phyloP scores from a whole-genome alignment of 1,140 invertebrate genomes.

The Calosoma granatense region DNA sequence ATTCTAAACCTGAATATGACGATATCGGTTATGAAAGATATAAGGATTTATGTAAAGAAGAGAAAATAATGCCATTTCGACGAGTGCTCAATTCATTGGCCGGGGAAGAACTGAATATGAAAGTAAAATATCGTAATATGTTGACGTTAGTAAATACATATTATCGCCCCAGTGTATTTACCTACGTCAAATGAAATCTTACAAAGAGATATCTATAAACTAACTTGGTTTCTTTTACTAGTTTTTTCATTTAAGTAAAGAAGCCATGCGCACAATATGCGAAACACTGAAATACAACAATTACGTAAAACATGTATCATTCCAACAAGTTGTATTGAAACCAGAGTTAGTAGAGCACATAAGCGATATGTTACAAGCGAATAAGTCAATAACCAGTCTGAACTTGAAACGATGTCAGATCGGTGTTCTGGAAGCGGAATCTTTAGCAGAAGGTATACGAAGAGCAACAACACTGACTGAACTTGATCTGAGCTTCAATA shows the following conservation, averaged over 20 bases:
- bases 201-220: not conserved
- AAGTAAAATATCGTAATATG: constrained; percentile 18
- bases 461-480: constrained; percentile 26
- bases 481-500: constrained; percentile 35
- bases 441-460: constrained; percentile 27
- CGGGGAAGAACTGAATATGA: constrained; percentile 33
- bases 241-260: constrained; percentile 37
- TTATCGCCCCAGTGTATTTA: no score
- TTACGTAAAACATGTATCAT: constrained; percentile 30
- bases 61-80: constrained; percentile 33
- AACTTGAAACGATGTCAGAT: constrained; percentile 37
- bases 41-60: constrained; percentile 33
- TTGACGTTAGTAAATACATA: not conserved
- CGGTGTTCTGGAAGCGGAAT: constrained; percentile 28
- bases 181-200: not conserved
- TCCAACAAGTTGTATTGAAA: constrained; percentile 37
- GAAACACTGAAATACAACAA: constrained; percentile 33
- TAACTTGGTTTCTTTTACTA: constrained; percentile 15
- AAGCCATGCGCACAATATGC: constrained; percentile 33
- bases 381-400: constrained; percentile 32
- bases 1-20: constrained; percentile 28
- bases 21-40: constrained; percentile 37
- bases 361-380: constrained; percentile 34
- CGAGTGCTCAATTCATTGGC: constrained; percentile 32
- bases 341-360: constrained; percentile 35